phyloP scores from a whole-genome alignment of 2,888 invertebrate genomes.

The Drosophila borealis region DNA sequence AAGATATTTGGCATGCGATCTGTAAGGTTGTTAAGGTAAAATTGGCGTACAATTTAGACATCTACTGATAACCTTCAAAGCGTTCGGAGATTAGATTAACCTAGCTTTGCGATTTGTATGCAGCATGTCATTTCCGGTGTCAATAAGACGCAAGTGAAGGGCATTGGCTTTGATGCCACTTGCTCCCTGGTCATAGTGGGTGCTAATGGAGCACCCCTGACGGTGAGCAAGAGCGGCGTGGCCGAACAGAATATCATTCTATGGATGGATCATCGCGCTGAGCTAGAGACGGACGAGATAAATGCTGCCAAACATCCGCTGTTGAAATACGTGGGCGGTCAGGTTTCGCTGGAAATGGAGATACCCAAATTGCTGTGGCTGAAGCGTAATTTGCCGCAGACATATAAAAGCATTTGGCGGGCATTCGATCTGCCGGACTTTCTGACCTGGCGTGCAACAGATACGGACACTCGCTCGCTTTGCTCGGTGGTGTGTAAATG shows the following conservation, averaged over 20 bases:
- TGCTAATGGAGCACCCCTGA: constrained; percentile 88
- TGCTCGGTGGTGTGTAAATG: constrained; percentile 98
- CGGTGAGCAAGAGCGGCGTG: constrained; percentile 89
- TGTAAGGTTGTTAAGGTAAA: constrained; percentile 90
- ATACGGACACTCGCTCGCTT: constrained; percentile 91
- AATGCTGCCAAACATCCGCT: constrained; percentile 91
- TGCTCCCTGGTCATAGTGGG: constrained; percentile 95
- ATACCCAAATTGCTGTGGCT: constrained; percentile 97
- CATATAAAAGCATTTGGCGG: constrained; percentile 89
- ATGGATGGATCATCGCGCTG: constrained; percentile 97
- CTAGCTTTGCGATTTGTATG: constrained; percentile 54
- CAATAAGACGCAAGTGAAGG: constrained; percentile 88
- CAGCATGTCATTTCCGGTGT: constrained; percentile 88
- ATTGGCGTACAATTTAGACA: constrained; percentile 8
- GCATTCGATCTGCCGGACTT: constrained; percentile 98
- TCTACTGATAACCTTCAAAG: constrained; percentile 46
- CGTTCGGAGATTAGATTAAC: constrained; percentile 54
- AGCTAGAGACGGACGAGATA: constrained; percentile 91
- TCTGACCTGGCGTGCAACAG: constrained; percentile 96
- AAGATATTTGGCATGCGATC: constrained; percentile 92
- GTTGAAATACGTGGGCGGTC: constrained; percentile 94
- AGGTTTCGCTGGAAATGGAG: constrained; percentile 98
- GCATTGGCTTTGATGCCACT: constrained; percentile 98
- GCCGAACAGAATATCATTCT: constrained; percentile 93
- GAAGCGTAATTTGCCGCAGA: constrained; percentile 89